phyloP scores from a whole-genome alignment of 2,113 vertebrate species.

The Mesitornis unicolor region DNA sequence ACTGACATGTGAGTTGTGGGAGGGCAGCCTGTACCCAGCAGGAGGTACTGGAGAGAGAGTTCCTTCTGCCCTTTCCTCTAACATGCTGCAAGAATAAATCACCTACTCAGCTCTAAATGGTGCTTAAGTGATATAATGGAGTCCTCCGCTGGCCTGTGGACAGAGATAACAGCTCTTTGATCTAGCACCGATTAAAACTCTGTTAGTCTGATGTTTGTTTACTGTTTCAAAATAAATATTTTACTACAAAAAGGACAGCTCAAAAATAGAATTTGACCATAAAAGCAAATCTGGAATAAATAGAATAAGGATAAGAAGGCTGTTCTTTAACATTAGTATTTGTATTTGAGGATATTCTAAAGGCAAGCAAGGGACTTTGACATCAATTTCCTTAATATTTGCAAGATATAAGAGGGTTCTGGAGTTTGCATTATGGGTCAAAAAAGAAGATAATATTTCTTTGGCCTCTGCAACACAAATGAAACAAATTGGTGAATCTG shows the following conservation, averaged over 20 bases:
- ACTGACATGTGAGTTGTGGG: neutral
- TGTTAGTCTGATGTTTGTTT: neutral
- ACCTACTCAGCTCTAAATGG: neutral
- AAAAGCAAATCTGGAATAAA: neutral
- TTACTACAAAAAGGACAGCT: neutral
- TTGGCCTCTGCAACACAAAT: neutral
- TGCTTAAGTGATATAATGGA: neutral
- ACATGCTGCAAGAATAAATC: neutral
- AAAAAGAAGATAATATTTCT: neutral
- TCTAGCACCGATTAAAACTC: neutral
- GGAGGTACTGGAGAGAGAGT: neutral
- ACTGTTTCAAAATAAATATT: neutral
- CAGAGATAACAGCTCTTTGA: neutral
- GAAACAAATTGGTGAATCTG: neutral
- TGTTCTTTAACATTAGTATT: neutral
- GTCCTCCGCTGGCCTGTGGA: neutral
- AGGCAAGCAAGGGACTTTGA: neutral
- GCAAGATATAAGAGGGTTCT: neutral
- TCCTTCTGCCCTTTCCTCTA: neutral
- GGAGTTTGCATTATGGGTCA: neutral
- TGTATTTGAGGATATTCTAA: neutral
- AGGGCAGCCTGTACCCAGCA: conserved; percentile 7
- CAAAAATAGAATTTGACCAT: neutral
- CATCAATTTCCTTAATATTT: neutral
- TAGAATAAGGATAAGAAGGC: neutral